phyloP scores from a whole-genome alignment of 2,888 invertebrate genomes.

The Ptilodon capucinus region DNA sequence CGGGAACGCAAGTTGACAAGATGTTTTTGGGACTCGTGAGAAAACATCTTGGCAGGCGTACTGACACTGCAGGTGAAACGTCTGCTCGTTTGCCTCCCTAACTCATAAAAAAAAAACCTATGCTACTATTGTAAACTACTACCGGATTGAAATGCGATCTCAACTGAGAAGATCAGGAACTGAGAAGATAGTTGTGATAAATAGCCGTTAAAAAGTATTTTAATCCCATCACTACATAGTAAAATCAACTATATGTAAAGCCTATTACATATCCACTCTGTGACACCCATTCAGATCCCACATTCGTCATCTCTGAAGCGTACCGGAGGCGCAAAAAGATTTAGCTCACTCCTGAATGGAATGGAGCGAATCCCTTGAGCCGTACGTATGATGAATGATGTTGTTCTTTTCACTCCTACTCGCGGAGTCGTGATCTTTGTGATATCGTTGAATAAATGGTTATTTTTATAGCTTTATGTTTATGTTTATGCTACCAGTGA shows the following conservation, averaged over 20 bases:
- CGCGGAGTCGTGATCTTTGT: slow-evolving; percentile 45
- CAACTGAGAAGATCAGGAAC: too few species aligned
- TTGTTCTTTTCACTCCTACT: slow-evolving; percentile 64
- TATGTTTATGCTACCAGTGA: too few species aligned
- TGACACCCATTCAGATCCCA: slow-evolving; percentile 31
- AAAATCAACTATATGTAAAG: slow-evolving; percentile 18
- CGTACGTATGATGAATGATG: slow-evolving; percentile 63
- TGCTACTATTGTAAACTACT: too few species aligned
- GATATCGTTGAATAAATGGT: background rate
- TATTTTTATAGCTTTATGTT: background rate
- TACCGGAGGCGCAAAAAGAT: slow-evolving; percentile 59
- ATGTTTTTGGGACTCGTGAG: too few species aligned
- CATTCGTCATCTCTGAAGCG: slow-evolving; percentile 47
- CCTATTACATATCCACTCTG: slow-evolving; percentile 19
- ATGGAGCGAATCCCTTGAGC: slow-evolving; percentile 62
- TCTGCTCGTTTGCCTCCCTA: too few species aligned
- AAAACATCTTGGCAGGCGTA: too few species aligned
- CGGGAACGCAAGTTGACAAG: too few species aligned
- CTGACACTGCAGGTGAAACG: too few species aligned
- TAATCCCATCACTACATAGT: slow-evolving; percentile 5
- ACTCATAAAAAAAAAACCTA: too few species aligned
- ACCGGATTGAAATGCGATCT: too few species aligned
- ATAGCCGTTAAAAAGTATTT: background rate
- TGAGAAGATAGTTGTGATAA: too few species aligned
- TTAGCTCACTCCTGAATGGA: slow-evolving; percentile 56